Evolutionary conservation across 2,113 vertebrate genomes (phyloP).

Genomic region (Bostrychus sinensis): DNA sequence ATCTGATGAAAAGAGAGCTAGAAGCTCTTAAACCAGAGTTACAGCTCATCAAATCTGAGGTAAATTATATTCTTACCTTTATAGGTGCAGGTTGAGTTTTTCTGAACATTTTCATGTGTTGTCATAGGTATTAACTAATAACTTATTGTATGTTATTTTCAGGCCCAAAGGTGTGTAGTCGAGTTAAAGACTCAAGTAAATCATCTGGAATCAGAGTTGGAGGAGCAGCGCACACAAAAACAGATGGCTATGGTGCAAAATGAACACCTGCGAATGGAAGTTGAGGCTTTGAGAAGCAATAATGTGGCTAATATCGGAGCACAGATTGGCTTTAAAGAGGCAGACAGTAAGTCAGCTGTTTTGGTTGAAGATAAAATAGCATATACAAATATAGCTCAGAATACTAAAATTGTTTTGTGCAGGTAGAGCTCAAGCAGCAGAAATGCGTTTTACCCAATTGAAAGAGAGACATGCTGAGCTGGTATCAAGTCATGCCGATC

Average conservation of each 20-base stretch:
- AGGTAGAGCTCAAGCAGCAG: conserved; percentile 90
- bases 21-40: conserved; percentile 85
- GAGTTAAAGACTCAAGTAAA: conserved; percentile 79
- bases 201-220: conserved; percentile 89
- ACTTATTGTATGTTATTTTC: not conserved
- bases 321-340: conserved; percentile 88
- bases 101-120: not conserved
- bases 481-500: conserved; percentile 89
- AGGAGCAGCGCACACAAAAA: conserved; percentile 87
- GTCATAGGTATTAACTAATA: not conserved
- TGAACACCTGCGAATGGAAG: conserved; percentile 87
- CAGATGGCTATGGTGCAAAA: conserved; percentile 88
- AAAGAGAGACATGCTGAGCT: conserved; percentile 95
- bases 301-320: conserved; percentile 85
- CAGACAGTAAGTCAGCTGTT: conserved; percentile 82
- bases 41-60: conserved; percentile 76
- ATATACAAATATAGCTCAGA: not conserved
- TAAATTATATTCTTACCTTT: conserved; percentile 3
- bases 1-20: conserved; percentile 84
- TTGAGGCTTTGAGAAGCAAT: conserved; percentile 83
- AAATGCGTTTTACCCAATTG: conserved; percentile 89
- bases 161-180: conserved; percentile 84
- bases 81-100: no score
- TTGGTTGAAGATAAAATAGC: not conserved
- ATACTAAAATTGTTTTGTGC: conserved; percentile 7